A percentile compares a stretch with the other conserved stretches of the same genome.
phyloP scores from a whole-genome alignment of 2,113 vertebrate species.

The Myxocyprinus asiaticus region DNA sequence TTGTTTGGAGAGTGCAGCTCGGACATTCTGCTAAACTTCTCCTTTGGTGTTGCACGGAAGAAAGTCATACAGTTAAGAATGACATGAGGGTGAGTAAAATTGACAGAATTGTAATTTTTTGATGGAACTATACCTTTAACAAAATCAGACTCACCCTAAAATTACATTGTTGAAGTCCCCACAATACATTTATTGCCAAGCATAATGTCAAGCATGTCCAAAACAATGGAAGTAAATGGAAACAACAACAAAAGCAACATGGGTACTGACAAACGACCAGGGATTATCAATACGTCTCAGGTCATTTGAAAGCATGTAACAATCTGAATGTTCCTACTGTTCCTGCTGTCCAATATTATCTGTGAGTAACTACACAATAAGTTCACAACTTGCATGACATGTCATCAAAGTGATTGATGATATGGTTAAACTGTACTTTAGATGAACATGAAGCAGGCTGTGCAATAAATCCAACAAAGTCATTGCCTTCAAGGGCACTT shows the following conservation, averaged over 20 bases:
- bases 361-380: not conserved
- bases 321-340: not conserved
- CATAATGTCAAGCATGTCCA: not conserved
- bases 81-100: too few species aligned
- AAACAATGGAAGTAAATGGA: not conserved
- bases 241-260: not conserved
- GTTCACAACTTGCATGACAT: constrained; percentile 4
- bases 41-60: too few species aligned
- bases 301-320: not conserved
- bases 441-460: constrained; percentile 14
- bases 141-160: not conserved
- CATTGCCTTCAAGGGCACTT: constrained; percentile 30
- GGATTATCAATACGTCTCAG: not conserved
- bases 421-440: constrained; percentile 21
- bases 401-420: constrained; percentile 26
- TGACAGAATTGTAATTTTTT: too few species aligned
- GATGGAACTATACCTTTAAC: too few species aligned
- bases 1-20: too few species aligned
- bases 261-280: not conserved
- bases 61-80: too few species aligned
- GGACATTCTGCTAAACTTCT: too few species aligned
- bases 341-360: constrained; percentile 1
- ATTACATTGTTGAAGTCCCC: not conserved
- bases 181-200: not conserved
- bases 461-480: constrained; percentile 24